Evolutionary conservation across 1,140 invertebrate genomes (phyloP), one percentile per base, ranked within the genome.

Genomic region (Steinernema feltiae): DNA sequence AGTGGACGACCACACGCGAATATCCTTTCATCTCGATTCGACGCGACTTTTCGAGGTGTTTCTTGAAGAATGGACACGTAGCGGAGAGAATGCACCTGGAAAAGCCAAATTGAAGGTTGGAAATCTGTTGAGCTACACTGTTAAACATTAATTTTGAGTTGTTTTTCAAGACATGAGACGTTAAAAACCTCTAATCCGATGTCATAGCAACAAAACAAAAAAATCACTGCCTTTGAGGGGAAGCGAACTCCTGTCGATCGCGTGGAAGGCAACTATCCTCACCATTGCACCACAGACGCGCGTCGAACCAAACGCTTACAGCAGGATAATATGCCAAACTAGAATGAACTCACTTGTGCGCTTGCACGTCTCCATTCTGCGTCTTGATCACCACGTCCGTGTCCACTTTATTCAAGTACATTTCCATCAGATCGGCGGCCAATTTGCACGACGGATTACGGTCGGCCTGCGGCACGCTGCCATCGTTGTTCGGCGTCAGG

Each of bases 81-180:
- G 82, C 83, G 41, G 80, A 84, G 1, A 86, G 76, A 69, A 82
- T 82, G 70, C 81, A 85, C 27, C 75, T 77, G 30, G 30, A 78
- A 76, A 29, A 15, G 35, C 21, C 27, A n/a, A 53, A 1, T 63
- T 63, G 15, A 63, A n/a, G 3, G 15, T 27, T 27, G 53, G 41
- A 46, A 46, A 46, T 12, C 7, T 46, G n/a, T 46, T n/a, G 7
- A 46, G 41, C 7, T 7, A n/a, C 7, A 46, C 7, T 46, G 7
- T n/a, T n/a, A 46, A 12, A n/a, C 41, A 46, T 46, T 46, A 12
- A 12, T 46, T 7, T 12, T n/a, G 41, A 12, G 41, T 46, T 46
- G 7, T 46, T 7, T 46, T 46, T 46, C n/a, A n/a, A n/a, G n/a
- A n/a, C n/a, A n/a, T n/a, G n/a, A n/a, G n/a, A n/a, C n/a, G n/a